Percentiles rank a stretch among this genome's conserved stretches.
Conservation (phyloP, 2,888 invertebrate genomes). For the Synergus gifuensis region DNA sequence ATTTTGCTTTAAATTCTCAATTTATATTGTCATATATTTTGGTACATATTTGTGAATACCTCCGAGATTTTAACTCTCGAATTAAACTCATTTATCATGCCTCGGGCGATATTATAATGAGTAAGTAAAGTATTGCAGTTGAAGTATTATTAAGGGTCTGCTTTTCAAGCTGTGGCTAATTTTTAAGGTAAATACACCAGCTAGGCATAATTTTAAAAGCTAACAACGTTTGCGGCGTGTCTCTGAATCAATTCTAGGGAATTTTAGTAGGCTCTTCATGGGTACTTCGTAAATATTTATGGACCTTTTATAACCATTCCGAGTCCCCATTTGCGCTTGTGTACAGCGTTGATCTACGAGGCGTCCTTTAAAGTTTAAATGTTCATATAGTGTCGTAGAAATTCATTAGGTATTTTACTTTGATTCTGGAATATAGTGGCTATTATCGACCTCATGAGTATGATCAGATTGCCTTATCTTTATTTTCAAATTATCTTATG, state of each 20-base stretch:
- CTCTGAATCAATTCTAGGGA: slow-evolving; percentile 40
- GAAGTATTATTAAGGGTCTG: slow-evolving; percentile 35
- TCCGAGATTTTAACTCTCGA: neutral
- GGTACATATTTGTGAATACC: neutral
- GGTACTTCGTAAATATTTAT: slow-evolving; percentile 39
- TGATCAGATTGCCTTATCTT: neutral
- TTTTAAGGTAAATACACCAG: slow-evolving; percentile 27
- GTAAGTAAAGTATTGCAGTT: slow-evolving; percentile 26
- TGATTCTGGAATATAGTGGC: neutral
- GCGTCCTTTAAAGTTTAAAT: slow-evolving; percentile 3
- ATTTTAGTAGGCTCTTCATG: slow-evolving; percentile 40
- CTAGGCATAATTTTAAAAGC: slow-evolving; percentile 35
- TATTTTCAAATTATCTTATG: neutral
- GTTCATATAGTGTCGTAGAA: slow-evolving; percentile 11
- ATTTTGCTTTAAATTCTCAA: neutral
- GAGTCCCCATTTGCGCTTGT: slow-evolving; percentile 36
- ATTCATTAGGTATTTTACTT: neutral
- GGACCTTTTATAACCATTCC: slow-evolving; percentile 39
- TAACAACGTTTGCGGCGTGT: slow-evolving; percentile 37
- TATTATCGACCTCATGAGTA: neutral
- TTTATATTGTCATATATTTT: neutral
- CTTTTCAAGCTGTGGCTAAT: slow-evolving; percentile 32
- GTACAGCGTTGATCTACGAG: slow-evolving; percentile 8
- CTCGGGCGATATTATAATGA: neutral
- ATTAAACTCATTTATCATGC: neutral